Evolutionary conservation across 2,797 vertebrate genomes (phyloP).

Genomic region (Peromyscus aztecus): DNA sequence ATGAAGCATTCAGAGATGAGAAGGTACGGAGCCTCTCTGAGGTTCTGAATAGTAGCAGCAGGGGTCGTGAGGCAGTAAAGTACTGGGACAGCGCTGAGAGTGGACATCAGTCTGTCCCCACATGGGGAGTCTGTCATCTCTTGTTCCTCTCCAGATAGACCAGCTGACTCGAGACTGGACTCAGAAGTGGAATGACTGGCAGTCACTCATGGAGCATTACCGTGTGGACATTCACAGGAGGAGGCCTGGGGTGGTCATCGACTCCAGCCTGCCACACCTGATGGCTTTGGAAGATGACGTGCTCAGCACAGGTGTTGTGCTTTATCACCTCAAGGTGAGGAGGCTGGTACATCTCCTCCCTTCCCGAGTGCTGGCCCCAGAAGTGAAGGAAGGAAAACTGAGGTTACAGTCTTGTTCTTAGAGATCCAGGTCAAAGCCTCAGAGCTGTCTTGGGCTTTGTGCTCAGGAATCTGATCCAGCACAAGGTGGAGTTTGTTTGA

Average conservation of each 20-base stretch:
- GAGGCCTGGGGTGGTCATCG: conserved; percentile 93
- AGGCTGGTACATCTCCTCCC: not conserved
- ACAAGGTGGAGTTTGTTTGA: not conserved
- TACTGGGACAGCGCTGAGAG: not conserved
- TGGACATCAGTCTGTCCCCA: not conserved
- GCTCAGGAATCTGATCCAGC: not conserved
- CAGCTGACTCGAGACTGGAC: conserved; percentile 97
- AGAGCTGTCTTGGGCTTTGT: not conserved
- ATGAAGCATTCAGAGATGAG: not conserved
- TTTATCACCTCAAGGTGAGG: conserved; percentile 97
- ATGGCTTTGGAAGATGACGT: conserved; percentile 95
- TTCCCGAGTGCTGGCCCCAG: not conserved
- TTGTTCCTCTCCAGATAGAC: conserved; percentile 91
- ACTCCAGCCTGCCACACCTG: conserved; percentile 94
- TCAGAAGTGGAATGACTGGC: conserved; percentile 94
- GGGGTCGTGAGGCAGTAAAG: not conserved
- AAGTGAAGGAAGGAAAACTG: not conserved
- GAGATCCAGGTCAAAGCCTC: not conserved
- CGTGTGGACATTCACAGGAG: conserved; percentile 95
- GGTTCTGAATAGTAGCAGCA: not conserved
- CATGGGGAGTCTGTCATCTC: not conserved
- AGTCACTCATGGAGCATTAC: conserved; percentile 94
- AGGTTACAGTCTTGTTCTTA: not conserved
- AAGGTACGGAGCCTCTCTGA: not conserved
- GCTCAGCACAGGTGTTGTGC: conserved; percentile 95